phyloP scores from a whole-genome alignment of 2,888 invertebrate genomes.

The Leptopilina myrica region DNA sequence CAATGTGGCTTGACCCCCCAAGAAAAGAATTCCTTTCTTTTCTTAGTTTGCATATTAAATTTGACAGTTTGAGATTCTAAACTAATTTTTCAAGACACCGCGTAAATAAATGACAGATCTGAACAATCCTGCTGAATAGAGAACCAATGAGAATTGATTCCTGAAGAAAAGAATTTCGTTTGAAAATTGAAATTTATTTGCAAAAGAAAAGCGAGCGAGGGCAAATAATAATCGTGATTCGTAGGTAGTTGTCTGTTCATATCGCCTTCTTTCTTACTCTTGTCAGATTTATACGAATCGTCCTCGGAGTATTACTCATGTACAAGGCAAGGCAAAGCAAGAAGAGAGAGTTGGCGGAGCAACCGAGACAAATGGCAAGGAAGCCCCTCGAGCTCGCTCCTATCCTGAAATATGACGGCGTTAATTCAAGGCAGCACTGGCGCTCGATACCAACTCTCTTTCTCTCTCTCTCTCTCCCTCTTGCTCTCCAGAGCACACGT shows the following conservation, averaged over 20 bases:
- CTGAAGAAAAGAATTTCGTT: too few relatives aligned
- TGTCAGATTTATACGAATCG: conserved; percentile 58
- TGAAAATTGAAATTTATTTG: conserved; percentile 28
- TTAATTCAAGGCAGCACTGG: conserved; percentile 73
- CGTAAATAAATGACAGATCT: too few relatives aligned
- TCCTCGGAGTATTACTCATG: conserved; percentile 65
- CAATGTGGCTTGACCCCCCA: too few relatives aligned
- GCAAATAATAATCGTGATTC: conserved; percentile 36
- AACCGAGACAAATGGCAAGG: conserved; percentile 70
- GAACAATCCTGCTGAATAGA: too few relatives aligned
- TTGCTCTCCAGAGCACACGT: conserved; percentile 39
- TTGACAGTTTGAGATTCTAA: too few relatives aligned
- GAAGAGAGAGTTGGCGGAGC: conserved; percentile 50
- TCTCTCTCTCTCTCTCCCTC: conserved; percentile 24
- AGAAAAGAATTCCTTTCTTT: too few relatives aligned
- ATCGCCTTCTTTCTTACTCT: conserved; percentile 29
- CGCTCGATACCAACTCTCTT: conserved; percentile 65
- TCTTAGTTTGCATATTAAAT: too few relatives aligned
- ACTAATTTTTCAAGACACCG: too few relatives aligned
- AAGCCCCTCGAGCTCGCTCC: conserved; percentile 65
- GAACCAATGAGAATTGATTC: too few relatives aligned
- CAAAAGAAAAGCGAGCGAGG: not conserved
- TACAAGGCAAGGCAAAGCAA: conserved; percentile 59
- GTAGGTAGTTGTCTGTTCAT: conserved; percentile 42
- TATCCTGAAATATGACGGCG: conserved; percentile 74